A percentile compares a stretch with the other conserved stretches of the same genome.
Evolutionary conservation across 2,888 invertebrate genomes (phyloP).

Genomic region (Chymomyza caudatula): DNA sequence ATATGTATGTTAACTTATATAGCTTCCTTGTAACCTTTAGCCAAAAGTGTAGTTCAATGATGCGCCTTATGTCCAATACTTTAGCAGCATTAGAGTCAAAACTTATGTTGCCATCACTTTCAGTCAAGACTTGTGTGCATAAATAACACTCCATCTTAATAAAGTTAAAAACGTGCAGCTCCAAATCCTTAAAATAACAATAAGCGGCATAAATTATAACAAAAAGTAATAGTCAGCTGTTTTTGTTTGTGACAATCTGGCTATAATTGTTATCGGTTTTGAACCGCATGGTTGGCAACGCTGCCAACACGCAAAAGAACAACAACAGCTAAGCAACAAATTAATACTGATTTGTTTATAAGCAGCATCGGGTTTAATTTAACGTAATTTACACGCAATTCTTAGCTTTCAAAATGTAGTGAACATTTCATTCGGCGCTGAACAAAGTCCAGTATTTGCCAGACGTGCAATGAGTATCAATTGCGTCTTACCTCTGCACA

Average conservation of each 20-base stretch:
- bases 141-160: constrained; percentile 56
- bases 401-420: too few species aligned
- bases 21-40: constrained; percentile 36
- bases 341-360: not conserved
- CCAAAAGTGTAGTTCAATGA: constrained; percentile 69
- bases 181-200: not conserved
- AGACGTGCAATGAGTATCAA: constrained; percentile 5
- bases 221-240: not conserved
- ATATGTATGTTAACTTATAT: not conserved
- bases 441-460: constrained; percentile 8
- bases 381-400: not conserved
- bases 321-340: not conserved
- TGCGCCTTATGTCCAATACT: constrained; percentile 38
- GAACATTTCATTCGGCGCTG: constrained; percentile 9
- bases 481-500: constrained; percentile 12
- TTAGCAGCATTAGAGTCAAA: constrained; percentile 54
- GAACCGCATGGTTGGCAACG: not conserved
- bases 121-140: constrained; percentile 44
- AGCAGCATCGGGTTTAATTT: not conserved
- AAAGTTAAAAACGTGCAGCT: not conserved
- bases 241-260: not conserved
- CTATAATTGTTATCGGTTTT: not conserved
- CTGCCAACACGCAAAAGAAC: not conserved
- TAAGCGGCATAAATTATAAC: not conserved
- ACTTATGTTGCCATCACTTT: constrained; percentile 41